These are phyloP conservation scores for Fragum whitleyi DNA, from an alignment of 2,888 invertebrate genomes.

Conservation along the genomic window DNA sequence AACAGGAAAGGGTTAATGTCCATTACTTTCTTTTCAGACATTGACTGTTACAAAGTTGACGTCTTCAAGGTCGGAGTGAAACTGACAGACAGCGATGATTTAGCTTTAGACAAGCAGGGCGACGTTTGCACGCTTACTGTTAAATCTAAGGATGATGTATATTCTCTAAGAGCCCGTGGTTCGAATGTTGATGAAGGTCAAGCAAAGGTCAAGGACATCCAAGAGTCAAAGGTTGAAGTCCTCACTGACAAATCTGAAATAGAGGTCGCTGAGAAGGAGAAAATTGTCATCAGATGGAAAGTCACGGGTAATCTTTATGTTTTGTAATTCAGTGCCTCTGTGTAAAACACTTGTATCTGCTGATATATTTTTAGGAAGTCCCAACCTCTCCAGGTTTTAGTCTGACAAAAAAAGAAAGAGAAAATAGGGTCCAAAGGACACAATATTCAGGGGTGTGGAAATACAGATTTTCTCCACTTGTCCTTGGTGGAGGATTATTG, in stretches of 20 bases:
- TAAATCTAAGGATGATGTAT: slow-evolving; percentile 3
- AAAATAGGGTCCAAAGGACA: too few relatives aligned
- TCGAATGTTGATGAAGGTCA: slow-evolving; percentile 17
- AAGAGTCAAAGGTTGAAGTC: slow-evolving; percentile 8
- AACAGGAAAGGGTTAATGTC: too few relatives aligned
- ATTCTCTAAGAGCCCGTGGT: background rate
- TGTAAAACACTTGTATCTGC: too few relatives aligned
- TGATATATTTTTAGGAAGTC: too few relatives aligned
- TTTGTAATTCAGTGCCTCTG: too few relatives aligned
- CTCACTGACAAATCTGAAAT: slow-evolving; percentile 2
- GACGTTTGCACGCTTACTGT: slow-evolving; percentile 27
- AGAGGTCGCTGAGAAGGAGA: slow-evolving; percentile 16
- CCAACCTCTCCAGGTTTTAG: too few relatives aligned
- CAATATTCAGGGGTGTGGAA: too few relatives aligned
- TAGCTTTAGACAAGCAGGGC: background rate
- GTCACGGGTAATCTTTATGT: slow-evolving; percentile 11
- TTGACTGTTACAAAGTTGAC: background rate
- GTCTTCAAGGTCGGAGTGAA: slow-evolving; percentile 10
- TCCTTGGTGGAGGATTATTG: too few relatives aligned
- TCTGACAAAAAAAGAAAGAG: too few relatives aligned
- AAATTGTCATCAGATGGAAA: slow-evolving; percentile 23
- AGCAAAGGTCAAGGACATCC: slow-evolving; percentile 3
- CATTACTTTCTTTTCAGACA: slow-evolving; percentile 8
- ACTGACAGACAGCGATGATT: background rate
- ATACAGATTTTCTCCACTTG: too few relatives aligned